A percentile compares a stretch with the other conserved stretches of the same genome.
Evolutionary conservation across 2,113 vertebrate genomes (phyloP).

Genomic region (Corydoras maculifer): DNA sequence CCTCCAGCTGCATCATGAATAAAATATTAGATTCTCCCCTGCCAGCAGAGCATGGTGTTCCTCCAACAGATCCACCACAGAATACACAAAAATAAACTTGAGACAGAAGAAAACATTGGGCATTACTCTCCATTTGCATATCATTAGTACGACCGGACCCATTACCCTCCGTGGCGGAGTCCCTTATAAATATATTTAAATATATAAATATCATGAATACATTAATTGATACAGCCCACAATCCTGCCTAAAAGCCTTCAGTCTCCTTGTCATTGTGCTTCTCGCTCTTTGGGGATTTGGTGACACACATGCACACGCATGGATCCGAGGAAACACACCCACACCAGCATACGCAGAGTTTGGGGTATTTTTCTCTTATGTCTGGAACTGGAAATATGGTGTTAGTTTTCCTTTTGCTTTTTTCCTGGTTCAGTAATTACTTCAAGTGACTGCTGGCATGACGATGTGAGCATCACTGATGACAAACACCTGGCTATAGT

Average conservation of each 20-base stretch:
- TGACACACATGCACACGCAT: constrained; percentile 47
- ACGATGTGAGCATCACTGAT: constrained; percentile 55
- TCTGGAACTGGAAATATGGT: constrained; percentile 10
- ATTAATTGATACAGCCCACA: constrained; percentile 59
- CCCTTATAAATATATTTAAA: constrained; percentile 76
- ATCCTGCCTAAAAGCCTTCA: constrained; percentile 49
- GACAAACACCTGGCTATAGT: constrained; percentile 62
- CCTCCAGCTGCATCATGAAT: constrained; percentile 32
- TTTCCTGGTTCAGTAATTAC: constrained; percentile 62
- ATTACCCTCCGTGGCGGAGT: constrained; percentile 60
- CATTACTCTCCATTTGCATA: constrained; percentile 67
- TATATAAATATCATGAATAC: constrained; percentile 76
- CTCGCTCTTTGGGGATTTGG: constrained; percentile 41
- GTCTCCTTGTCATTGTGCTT: constrained; percentile 26
- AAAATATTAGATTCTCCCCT: constrained; percentile 35
- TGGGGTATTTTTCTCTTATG: constrained; percentile 3
- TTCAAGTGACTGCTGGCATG: constrained; percentile 51
- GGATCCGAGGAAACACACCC: too few species aligned
- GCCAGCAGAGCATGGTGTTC: constrained; percentile 32
- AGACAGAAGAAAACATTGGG: constrained; percentile 58
- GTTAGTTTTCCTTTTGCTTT: constrained; percentile 39
- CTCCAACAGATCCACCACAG: constrained; percentile 38
- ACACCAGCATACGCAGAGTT: constrained; percentile 30
- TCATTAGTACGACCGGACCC: constrained; percentile 62
- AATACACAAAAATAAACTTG: constrained; percentile 51